Conservation (phyloP, 2,888 invertebrate species). For the Terebella lapidaria region DNA sequence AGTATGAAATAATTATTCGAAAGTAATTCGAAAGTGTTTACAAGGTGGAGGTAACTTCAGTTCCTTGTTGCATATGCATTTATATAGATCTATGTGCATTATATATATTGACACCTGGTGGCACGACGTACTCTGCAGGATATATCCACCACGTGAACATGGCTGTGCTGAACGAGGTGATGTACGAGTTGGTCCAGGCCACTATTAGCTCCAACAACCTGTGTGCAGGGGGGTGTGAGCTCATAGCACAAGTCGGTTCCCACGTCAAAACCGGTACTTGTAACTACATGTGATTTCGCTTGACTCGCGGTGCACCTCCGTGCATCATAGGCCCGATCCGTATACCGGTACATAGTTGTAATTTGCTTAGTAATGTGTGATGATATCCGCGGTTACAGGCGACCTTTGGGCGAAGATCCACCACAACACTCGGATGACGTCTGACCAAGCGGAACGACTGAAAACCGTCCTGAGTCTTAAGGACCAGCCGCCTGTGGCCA, state of each 20-base stretch:
- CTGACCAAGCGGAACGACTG: slow-evolving; percentile 4
- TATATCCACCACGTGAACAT: slow-evolving; percentile 8
- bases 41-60: too few relatives aligned
- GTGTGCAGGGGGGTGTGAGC: slow-evolving; percentile 10
- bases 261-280: slow-evolving; percentile 7
- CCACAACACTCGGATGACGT: slow-evolving; percentile 7
- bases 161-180: neutral
- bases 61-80: too few relatives aligned
- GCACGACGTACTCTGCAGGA: too few relatives aligned
- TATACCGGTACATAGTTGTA: too few relatives aligned
- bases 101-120: too few relatives aligned
- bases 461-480: slow-evolving; percentile 7
- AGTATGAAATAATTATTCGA: too few relatives aligned
- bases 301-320: too few relatives aligned
- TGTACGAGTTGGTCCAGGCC: slow-evolving; percentile 6
- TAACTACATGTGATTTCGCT: neutral
- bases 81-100: too few relatives aligned
- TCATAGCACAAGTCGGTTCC: slow-evolving; percentile 7
- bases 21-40: too few relatives aligned
- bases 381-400: slow-evolving; percentile 3
- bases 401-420: slow-evolving; percentile 12
- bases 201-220: neutral
- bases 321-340: too few relatives aligned
- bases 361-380: neutral
- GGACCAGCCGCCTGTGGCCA: slow-evolving; percentile 1